Conservation (phyloP, 1,140 invertebrate genomes). For the Trichoplusia ni region DNA sequence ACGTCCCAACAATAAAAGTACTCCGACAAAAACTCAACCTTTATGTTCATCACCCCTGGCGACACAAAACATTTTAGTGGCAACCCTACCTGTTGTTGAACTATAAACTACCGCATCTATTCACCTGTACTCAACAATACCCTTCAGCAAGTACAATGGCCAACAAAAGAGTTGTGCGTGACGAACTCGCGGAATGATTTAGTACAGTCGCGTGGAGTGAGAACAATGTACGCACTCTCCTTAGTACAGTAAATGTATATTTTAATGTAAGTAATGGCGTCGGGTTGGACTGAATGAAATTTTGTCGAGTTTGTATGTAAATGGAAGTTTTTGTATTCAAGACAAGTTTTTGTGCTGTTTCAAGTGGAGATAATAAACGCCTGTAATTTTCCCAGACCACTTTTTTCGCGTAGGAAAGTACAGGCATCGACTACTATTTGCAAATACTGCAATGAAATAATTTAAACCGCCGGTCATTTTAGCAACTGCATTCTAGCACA, state of each 20-base stretch:
- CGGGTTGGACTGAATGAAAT: too few relatives aligned
- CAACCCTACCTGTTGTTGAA: constrained; percentile 7
- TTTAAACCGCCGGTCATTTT: too few relatives aligned
- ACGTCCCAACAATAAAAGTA: constrained; percentile 1
- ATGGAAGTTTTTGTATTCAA: too few relatives aligned
- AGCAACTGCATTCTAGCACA: too few relatives aligned
- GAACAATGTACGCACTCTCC: constrained; percentile 37
- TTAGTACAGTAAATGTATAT: constrained; percentile 4
- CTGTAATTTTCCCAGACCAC: too few relatives aligned
- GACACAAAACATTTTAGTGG: constrained; percentile 13
- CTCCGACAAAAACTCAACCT: constrained; percentile 10
- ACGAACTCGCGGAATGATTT: constrained; percentile 38
- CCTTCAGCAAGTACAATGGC: constrained; percentile 34
- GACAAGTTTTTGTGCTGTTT: too few relatives aligned
- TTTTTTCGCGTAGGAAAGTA: too few relatives aligned
- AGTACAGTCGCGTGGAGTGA: constrained; percentile 35
- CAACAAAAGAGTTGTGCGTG: constrained; percentile 47
- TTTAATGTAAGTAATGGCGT: constrained; percentile 10
- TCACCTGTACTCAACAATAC: constrained; percentile 26
- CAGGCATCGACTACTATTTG: too few relatives aligned
- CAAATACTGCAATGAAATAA: too few relatives aligned
- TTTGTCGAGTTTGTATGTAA: too few relatives aligned
- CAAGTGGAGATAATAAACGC: too few relatives aligned
- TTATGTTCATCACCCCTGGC: constrained; percentile 3
- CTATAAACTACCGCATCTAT: constrained; percentile 26